A percentile compares a stretch with the other conserved stretches of the same genome.
Evolutionary conservation across 2,113 vertebrate species (phyloP).

Genomic region (Epinephelus fuscoguttatus): DNA sequence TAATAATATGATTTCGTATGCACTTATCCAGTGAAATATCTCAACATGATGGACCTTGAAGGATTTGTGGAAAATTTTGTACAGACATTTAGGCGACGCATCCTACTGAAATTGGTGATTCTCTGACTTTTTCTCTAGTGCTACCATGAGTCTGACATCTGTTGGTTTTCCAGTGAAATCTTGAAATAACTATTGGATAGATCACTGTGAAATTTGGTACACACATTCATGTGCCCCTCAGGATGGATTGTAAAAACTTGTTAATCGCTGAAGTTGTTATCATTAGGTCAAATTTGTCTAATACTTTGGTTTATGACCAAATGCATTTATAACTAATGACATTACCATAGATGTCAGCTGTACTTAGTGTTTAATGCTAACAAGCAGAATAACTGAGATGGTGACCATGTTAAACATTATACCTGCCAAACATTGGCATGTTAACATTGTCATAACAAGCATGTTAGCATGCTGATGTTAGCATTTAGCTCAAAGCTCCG

Average conservation of each 20-base stretch:
- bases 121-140: no score
- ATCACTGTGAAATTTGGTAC: background rate
- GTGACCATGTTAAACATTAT: background rate
- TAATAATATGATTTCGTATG: no score
- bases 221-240: no score
- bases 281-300: background rate
- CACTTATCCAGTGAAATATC: background rate
- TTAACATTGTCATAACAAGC: background rate
- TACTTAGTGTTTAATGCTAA: background rate
- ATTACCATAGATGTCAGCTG: background rate
- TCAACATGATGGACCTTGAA: background rate
- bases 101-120: background rate
- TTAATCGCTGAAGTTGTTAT: background rate
- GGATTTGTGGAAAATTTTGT: background rate
- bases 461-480: background rate
- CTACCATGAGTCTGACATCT: no score
- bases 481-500: background rate
- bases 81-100: background rate
- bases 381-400: background rate
- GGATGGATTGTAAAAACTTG: background rate
- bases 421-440: background rate
- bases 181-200: no score
- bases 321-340: background rate
- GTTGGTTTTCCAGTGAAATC: no score
- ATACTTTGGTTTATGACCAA: background rate